These are phyloP conservation scores for Oithona nana DNA, from an alignment of 2,888 invertebrate species.

Conservation along the genomic window DNA sequence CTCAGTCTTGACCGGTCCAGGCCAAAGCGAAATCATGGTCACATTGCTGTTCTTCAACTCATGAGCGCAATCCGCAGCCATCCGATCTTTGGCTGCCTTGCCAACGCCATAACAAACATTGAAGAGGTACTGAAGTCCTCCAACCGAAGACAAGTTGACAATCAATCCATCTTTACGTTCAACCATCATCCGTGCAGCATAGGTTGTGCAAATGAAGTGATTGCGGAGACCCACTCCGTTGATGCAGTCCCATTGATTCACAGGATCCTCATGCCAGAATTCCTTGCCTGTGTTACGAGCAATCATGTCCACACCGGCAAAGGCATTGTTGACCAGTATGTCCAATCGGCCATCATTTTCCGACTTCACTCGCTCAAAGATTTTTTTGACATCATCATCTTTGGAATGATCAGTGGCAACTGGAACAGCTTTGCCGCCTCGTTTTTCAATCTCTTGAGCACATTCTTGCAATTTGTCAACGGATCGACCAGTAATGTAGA, in stretches of 20 bases:
- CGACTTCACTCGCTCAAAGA: constrained; percentile 6
- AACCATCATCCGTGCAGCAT: constrained; percentile 12
- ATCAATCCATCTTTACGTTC: constrained; percentile 7
- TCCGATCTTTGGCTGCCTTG: constrained; percentile 6
- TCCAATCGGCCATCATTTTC: constrained; percentile 13
- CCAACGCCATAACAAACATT: constrained; percentile 14
- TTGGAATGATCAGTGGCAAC: constrained; percentile 10
- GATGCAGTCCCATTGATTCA: constrained; percentile 6
- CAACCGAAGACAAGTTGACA: constrained; percentile 9
- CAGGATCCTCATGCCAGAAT: background rate
- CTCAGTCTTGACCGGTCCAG: constrained; percentile 15
- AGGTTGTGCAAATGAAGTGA: constrained; percentile 6
- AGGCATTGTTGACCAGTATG: constrained; percentile 15
- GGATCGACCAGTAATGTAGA: constrained; percentile 13
- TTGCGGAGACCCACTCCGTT: constrained; percentile 11
- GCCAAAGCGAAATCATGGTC: constrained; percentile 15
- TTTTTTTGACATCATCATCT: background rate
- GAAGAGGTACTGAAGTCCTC: constrained; percentile 11
- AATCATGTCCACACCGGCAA: constrained; percentile 13
- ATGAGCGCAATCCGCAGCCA: constrained; percentile 15
- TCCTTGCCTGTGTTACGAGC: background rate
- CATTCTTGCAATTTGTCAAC: constrained; percentile 1
- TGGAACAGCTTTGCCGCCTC: constrained; percentile 10
- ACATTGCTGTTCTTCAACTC: constrained; percentile 12
- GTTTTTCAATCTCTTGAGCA: constrained; percentile 2